These are phyloP conservation scores for Biston stratarius DNA, from an alignment of 2,888 invertebrate species.

Conservation along the genomic window DNA sequence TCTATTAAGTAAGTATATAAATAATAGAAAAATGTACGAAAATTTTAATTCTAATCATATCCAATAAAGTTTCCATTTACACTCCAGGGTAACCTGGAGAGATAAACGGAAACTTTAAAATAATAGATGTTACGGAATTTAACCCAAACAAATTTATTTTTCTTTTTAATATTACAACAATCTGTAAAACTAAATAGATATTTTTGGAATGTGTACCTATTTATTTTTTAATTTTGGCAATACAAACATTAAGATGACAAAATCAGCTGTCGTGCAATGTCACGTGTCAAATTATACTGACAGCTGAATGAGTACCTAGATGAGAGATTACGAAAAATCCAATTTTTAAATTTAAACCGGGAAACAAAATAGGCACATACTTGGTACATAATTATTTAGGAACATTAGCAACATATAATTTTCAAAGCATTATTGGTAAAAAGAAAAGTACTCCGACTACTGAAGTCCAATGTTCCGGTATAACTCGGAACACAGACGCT, in stretches of 20 bases:
- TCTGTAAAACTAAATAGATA: no score
- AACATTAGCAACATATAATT: background rate
- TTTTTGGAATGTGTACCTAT: no score
- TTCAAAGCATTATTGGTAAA: background rate
- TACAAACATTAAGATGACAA: no score
- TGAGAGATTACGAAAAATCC: background rate
- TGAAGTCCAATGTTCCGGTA: conserved; percentile 3
- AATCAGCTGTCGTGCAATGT: background rate
- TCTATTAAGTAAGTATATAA: no score
- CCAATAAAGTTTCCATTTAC: no score
- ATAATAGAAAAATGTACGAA: no score
- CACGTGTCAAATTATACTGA: background rate
- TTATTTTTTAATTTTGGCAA: background rate
- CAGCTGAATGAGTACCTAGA: background rate
- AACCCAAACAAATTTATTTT: no score
- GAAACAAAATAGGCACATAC: conserved; percentile 3
- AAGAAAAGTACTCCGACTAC: background rate
- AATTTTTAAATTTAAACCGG: conserved; percentile 21
- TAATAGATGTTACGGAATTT: no score
- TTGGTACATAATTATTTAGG: background rate
- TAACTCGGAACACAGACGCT: conserved; percentile 8
- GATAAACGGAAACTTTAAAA: no score
- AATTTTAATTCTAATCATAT: no score
- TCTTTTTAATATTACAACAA: no score
- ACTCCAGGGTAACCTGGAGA: no score